Percentiles rank a stretch among this genome's conserved stretches.
These are phyloP conservation scores for Salvator merianae DNA, from an alignment of 2,113 vertebrate species.

Conservation along the genomic window DNA sequence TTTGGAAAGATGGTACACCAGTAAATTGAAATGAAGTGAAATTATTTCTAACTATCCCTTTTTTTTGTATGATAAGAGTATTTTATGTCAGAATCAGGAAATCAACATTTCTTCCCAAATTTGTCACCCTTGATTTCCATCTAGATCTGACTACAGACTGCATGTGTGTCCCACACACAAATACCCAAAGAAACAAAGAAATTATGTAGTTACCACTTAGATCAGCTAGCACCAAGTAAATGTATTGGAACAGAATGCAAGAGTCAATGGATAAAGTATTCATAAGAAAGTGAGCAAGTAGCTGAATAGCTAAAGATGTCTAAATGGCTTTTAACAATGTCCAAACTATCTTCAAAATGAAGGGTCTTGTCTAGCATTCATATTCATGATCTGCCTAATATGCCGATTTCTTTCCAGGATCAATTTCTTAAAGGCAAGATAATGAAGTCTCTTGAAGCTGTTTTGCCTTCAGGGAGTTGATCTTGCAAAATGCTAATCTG, in stretches of 20 bases:
- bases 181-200: no score
- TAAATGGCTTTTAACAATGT: neutral
- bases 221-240: neutral
- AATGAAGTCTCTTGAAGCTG: slow-evolving; percentile 27
- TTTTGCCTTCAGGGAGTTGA: slow-evolving; percentile 15
- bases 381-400: slow-evolving; percentile 12
- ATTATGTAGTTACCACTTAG: no score
- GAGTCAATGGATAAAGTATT: neutral
- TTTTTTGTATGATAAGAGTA: no score
- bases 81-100: no score
- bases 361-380: neutral
- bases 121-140: no score
- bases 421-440: slow-evolving; percentile 23
- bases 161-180: no score
- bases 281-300: neutral
- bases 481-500: slow-evolving; percentile 15
- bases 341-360: neutral
- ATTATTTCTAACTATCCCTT: no score
- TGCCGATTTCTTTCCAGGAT: neutral
- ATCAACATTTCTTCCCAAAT: no score
- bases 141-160: no score
- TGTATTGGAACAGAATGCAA: neutral
- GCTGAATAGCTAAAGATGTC: neutral
- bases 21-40: no score
- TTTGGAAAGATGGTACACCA: no score